A percentile compares a stretch with the other conserved stretches of the same genome.
These are phyloP conservation scores for Saxicola maurus DNA, from an alignment of 2,797 vertebrate genomes.

Conservation along the genomic window DNA sequence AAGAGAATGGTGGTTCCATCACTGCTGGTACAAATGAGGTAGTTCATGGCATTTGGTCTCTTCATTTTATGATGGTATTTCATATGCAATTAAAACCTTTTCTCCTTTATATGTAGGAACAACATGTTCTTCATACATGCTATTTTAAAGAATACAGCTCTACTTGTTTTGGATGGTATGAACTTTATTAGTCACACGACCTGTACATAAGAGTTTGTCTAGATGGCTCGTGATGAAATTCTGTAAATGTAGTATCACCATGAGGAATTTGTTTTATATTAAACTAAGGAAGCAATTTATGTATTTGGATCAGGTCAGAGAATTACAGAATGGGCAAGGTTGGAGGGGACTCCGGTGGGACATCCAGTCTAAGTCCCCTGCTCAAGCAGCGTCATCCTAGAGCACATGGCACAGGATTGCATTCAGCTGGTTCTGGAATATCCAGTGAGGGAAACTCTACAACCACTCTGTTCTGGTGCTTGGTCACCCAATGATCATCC, in stretches of 20 bases:
- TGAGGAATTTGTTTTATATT: neutral
- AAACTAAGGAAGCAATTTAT: neutral
- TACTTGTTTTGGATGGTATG: neutral
- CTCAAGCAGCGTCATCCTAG: neutral
- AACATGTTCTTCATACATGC: neutral
- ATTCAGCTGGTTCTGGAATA: neutral
- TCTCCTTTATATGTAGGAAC: neutral
- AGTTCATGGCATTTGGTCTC: neutral
- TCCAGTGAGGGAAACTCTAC: neutral
- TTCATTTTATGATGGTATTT: neutral
- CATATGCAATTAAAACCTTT: neutral
- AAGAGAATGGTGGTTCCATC: neutral
- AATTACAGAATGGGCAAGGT: neutral
- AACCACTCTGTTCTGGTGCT: neutral
- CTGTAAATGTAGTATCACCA: neutral
- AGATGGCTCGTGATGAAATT: neutral
- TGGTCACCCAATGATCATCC: rapidly evolving
- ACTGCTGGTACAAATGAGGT: neutral
- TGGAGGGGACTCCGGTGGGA: neutral
- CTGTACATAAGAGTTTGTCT: neutral
- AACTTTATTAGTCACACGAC: neutral
- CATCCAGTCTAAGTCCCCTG: neutral
- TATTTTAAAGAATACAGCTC: neutral
- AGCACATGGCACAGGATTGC: neutral
- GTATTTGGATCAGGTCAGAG: neutral